Percentiles rank a stretch among this genome's conserved stretches.
Conservation (phyloP, 2,797 vertebrate genomes). For the Rhinoraja longicauda region DNA sequence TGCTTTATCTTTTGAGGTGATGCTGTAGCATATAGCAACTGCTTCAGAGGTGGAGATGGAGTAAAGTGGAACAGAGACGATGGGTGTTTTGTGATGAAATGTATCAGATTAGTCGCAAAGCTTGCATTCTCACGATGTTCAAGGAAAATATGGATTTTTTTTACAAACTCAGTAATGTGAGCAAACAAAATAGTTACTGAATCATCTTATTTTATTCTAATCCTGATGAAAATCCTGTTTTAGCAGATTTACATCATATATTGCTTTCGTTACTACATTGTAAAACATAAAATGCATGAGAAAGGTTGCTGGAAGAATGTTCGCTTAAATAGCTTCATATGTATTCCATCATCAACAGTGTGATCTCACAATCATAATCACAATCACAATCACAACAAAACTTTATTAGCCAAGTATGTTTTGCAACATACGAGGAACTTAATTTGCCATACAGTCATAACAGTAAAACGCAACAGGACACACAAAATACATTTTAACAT, state of each 20-base stretch:
- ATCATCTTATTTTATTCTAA: background rate
- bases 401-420: no score
- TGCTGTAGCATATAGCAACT: background rate
- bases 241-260: background rate
- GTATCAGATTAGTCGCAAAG: background rate
- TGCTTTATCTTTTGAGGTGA: constrained; percentile 2
- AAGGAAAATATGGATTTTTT: background rate
- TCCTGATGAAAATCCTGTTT: background rate
- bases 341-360: background rate
- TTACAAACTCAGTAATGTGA: background rate
- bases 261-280: background rate
- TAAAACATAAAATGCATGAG: background rate
- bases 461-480: no score
- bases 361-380: no score
- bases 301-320: background rate
- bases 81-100: no score
- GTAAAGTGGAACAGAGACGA: no score
- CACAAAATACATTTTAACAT: no score
- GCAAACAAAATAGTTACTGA: background rate
- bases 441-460: no score
- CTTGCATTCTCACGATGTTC: background rate
- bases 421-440: no score
- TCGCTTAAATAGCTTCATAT: background rate
- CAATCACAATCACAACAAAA: no score
- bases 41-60: background rate